Base-by-base conservation (phyloP, 2,113 vertebrate species). In the Triplophysa dalaica region DNA sequence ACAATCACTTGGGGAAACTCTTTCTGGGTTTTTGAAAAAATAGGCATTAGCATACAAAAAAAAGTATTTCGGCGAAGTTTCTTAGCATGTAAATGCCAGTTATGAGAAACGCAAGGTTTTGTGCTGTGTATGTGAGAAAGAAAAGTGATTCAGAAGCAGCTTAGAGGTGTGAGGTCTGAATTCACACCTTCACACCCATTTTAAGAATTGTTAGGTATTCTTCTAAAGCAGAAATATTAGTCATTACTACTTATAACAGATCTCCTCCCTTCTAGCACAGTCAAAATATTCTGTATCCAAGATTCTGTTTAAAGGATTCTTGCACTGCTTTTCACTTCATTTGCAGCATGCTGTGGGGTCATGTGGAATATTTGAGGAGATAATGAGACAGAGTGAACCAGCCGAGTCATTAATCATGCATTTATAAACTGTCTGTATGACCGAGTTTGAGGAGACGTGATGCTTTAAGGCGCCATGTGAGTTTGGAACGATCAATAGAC, bases 311-410 rank as follows among this genome's bases (percentile, higher is more conserved):
- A 3, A 77, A 50, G 17, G n/a, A 29, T n/a, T 45, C 45, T 67
- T 69, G 65, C 54, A 13, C 62, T 29, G 33, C 38, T 79, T 81
- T 84, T 63, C 58, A 19, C 41, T 78, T 64, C 63, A 50, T 88
- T 87, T 86, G 63, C 74, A 80, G 50, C 81, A 65, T 43, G 76
- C 77, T 72, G 50, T 79, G 82, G 19, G 70, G 67, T 58, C 24
- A 58, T 38, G 61, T 16, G 22, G 65, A 45, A 69, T 45, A 54
- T 66, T 81, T 80, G 60, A 62, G 72, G 45, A 56, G 61, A 69
- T 79, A 80, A 82, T 29, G 33, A 72, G 73, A 29, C 26, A 14
- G 58, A 70, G n/a, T 24, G 21, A 80, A 77, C 43, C 60, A 62
- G 43, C 1, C 19, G 8, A 65, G 56, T 77, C 58, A 84, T 82